A percentile compares a stretch with the other conserved stretches of the same genome.
Evolutionary conservation across 2,113 vertebrate genomes (phyloP).

Genomic region (Pycnonotus jocosus): DNA sequence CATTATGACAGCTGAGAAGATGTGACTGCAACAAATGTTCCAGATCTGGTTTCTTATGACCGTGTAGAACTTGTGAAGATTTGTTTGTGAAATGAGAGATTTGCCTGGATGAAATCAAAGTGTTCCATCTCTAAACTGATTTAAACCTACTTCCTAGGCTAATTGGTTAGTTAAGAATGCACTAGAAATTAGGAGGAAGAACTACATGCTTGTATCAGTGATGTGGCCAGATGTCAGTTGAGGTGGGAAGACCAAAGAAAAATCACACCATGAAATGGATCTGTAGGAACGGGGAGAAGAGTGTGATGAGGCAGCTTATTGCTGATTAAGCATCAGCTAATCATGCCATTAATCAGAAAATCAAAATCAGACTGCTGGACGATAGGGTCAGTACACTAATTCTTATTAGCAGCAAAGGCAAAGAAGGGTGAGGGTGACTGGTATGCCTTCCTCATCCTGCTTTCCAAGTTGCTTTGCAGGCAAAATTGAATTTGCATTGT

Average conservation of each 20-base stretch:
- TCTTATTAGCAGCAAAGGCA: background rate
- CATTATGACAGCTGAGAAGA: background rate
- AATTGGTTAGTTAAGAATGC: background rate
- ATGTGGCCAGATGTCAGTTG: background rate
- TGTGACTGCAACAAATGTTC: background rate
- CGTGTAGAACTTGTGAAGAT: background rate
- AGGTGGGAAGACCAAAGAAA: background rate
- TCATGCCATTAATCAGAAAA: constrained; percentile 38
- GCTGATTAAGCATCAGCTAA: constrained; percentile 12
- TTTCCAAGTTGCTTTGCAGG: background rate
- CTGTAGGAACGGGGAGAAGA: background rate
- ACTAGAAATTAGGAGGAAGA: background rate
- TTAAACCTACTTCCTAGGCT: background rate
- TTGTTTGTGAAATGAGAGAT: background rate
- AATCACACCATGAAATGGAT: background rate
- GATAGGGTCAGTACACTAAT: constrained; percentile 14
- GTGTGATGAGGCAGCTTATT: background rate
- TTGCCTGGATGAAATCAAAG: background rate
- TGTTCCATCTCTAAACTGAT: background rate
- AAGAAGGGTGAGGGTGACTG: background rate
- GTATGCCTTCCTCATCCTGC: background rate
- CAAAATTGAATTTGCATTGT: background rate
- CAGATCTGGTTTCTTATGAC: background rate
- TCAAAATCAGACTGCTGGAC: background rate
- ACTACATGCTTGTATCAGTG: background rate